Percentiles rank a stretch among this genome's conserved stretches.
Evolutionary conservation across 2,113 vertebrate species (phyloP).

Genomic region (Bos indicus): DNA sequence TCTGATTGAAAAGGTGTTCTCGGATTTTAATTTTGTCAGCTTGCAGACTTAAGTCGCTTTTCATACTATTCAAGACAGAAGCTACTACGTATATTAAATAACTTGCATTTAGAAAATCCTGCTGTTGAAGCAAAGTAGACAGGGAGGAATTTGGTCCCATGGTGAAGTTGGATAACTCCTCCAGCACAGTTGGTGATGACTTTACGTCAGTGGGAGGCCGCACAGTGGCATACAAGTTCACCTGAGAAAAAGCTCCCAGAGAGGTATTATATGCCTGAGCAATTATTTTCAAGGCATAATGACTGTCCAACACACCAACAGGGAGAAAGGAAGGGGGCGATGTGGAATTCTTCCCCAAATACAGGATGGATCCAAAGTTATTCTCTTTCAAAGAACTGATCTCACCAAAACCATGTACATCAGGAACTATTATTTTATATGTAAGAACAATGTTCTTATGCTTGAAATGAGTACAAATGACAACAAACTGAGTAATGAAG

Average conservation of each 20-base stretch:
- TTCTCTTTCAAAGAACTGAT: slow-evolving; percentile 71
- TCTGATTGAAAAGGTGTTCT: slow-evolving; percentile 65
- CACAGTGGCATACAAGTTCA: slow-evolving; percentile 34
- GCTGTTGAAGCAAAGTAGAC: slow-evolving; percentile 5
- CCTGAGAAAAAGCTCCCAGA: slow-evolving; percentile 69
- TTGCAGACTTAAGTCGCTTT: background rate
- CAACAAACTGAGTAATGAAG: slow-evolving; percentile 75
- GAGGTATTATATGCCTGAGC: slow-evolving; percentile 69
- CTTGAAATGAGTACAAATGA: slow-evolving; percentile 73
- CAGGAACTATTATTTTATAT: slow-evolving; percentile 77
- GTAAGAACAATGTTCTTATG: slow-evolving; percentile 73
- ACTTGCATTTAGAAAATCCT: slow-evolving; percentile 59
- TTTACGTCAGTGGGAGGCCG: background rate
- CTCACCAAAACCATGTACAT: background rate
- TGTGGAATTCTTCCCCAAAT: slow-evolving; percentile 62
- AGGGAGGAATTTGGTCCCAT: background rate
- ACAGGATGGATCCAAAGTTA: slow-evolving; percentile 70
- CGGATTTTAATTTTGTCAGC: slow-evolving; percentile 16
- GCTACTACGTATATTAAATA: slow-evolving; percentile 70
- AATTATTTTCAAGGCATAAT: slow-evolving; percentile 43
- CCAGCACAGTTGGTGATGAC: background rate
- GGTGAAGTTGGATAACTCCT: slow-evolving; percentile 23
- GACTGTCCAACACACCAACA: slow-evolving; percentile 1
- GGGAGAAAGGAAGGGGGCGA: slow-evolving; percentile 75
- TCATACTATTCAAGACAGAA: slow-evolving; percentile 73